A percentile compares a stretch with the other conserved stretches of the same genome.
These are phyloP conservation scores for Eupithecia exiguata DNA, from an alignment of 2,888 invertebrate species.

Conservation along the genomic window DNA sequence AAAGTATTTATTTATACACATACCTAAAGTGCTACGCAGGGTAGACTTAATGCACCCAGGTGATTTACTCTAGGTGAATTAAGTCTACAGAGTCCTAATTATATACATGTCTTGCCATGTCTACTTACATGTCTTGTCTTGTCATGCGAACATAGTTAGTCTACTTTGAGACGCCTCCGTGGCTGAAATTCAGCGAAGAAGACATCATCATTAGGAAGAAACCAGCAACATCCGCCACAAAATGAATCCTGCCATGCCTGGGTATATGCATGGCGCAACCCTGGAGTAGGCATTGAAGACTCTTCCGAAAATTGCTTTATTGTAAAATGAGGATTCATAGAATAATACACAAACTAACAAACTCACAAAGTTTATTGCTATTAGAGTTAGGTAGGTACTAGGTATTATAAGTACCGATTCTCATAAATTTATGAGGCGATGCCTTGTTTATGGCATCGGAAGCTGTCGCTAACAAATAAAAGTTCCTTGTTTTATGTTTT, in stretches of 20 bases:
- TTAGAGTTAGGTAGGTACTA: background rate
- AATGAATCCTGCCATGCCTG: too few species aligned
- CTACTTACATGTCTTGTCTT: too few species aligned
- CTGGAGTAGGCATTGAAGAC: too few species aligned
- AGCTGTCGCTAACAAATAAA: constrained; percentile 70
- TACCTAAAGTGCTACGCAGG: too few species aligned
- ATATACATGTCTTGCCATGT: too few species aligned
- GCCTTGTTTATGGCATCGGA: constrained; percentile 68
- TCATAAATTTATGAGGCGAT: constrained; percentile 70
- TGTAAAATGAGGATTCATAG: background rate
- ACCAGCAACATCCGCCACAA: too few species aligned
- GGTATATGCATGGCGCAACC: too few species aligned
- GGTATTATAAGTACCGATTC: constrained; percentile 60
- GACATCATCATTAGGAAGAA: background rate
- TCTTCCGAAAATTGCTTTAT: too few species aligned
- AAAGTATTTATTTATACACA: too few species aligned
- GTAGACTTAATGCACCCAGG: too few species aligned
- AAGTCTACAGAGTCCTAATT: too few species aligned
- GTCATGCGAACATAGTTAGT: background rate
- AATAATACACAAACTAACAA: background rate
- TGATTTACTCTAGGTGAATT: too few species aligned
- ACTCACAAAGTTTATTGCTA: background rate
- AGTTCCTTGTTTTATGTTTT: constrained; percentile 68
- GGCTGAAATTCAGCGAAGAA: background rate
- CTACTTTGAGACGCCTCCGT: background rate